Evolutionary conservation across 2,888 invertebrate species (phyloP), one percentile per base, ranked within the genome.

Genomic region (Trissolcus brochymenae): DNA sequence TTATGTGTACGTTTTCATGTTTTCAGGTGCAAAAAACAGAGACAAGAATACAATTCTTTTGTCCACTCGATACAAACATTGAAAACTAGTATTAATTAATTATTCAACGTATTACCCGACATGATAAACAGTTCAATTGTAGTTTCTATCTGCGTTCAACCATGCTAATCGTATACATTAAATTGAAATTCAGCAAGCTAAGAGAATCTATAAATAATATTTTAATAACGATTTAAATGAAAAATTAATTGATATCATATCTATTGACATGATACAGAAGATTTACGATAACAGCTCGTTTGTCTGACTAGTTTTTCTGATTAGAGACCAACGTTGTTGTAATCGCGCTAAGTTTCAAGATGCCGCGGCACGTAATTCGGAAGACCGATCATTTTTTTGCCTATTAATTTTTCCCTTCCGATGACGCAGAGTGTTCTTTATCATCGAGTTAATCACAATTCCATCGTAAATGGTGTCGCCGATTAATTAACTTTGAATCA

Each of bases 281-380:
- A 85, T 83, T 80, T 76, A 79, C 74, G 86, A 86, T 86, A 86
- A 84, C 82, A 73, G 70, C 65, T 68, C 80, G 79, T 79, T 73
- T 41, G 60, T 56, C 54, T 50, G 55, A 41, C 55, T 54, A 72
- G 65, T 55, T 49, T 73, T 73, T 66, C 55, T 61, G 73, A 73
- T 73, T 60, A 54, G 50, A 14, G 41, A 55, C 41, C 62, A 25
- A 51, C 17, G 19, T 40, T 55, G 17, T 51, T 57, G 19, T 41
- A 40, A 56, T 21, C 16, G 40, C 51, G 19, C 11, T 9, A 19
- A 51, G 51, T 51, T 51, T 13, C 51, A 51, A 35, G 35, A 35
- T 35, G 35, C 25, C 25, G 25, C 25, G 25, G 25, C 35, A 35
- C 35, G 35, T 35, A 35, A 35, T 35, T 35, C 35, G 35, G 35